Evolutionary conservation across 2,797 vertebrate genomes (phyloP), one percentile per base, ranked within the genome.

Genomic region (Myotis findleyi): DNA sequence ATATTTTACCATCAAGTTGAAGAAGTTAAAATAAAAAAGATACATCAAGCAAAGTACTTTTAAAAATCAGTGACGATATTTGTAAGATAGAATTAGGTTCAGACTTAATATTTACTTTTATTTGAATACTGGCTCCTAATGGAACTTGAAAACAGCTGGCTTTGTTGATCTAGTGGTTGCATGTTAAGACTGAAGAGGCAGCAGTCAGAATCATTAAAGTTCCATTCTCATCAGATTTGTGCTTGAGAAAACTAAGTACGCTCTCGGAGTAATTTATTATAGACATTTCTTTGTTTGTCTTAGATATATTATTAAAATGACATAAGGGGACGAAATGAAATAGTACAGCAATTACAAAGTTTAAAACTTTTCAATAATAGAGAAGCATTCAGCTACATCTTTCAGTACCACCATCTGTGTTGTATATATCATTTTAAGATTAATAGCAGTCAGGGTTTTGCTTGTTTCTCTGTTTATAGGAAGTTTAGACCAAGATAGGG

Each of bases 51-150:
- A 97, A 97, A 97, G 89, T 95, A 98, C 97, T 97, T 96, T 97
- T 51, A 47, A 95, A 97, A 98, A 98, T 97, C 94, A 98, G 97
- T 55, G 95, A 64, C 93, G 98, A 97, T 98, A 98, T 98, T 98
- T 98, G 98, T 97, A 97, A 97, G 98, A 97, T 75, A 98, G 97
- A 98, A 97, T 98, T 98, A 97, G 97, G 95, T 96, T 93, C 94
- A 98, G 98, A 98, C 98, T 97, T 98, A 98, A 98, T 98, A 98
- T 98, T 98, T 98, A 98, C 98, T 97, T 98, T 97, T 98, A 97
- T 97, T 98, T 98, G 97, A 98, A 98, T 98, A 93, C 98, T 98
- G 98, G 97, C 98, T 98, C 98, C 98, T 98, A 96, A 96, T 97
- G 98, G 98, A 98, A 98, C 98, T 98, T 97, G 96, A 93, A 97